Conservation (phyloP, 2,888 invertebrate genomes). For the Dynastes hyllus region DNA sequence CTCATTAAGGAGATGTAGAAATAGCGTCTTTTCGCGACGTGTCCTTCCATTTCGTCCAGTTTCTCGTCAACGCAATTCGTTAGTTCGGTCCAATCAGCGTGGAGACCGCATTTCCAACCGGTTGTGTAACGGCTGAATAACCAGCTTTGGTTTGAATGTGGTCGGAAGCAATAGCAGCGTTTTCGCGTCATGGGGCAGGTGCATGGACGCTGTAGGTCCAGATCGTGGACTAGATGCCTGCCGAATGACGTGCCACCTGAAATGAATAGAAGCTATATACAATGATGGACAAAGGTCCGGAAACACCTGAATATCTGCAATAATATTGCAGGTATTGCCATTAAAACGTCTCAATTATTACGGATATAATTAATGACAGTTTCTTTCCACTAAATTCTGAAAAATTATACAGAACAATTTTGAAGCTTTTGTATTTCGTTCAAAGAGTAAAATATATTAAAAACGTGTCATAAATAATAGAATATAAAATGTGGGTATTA, state of each 20-base stretch:
- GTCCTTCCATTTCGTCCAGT: slow-evolving; percentile 88
- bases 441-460: no score
- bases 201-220: slow-evolving; percentile 94
- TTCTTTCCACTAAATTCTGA: no score
- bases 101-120: slow-evolving; percentile 98
- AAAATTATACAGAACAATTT: no score
- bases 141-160: slow-evolving; percentile 96
- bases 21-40: slow-evolving; percentile 77
- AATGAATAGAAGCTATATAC: slow-evolving; percentile 37
- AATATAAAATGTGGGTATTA: no score
- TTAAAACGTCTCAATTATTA: no score
- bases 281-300: no score
- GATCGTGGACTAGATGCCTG: slow-evolving; percentile 94
- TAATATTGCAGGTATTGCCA: no score
- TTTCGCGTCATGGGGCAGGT: slow-evolving; percentile 92
- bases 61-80: slow-evolving; percentile 93
- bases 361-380: no score
- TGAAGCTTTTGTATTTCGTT: no score
- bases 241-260: slow-evolving; percentile 96
- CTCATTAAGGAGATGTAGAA: slow-evolving; percentile 97
- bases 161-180: slow-evolving; percentile 93
- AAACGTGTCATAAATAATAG: no score
- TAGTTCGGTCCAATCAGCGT: slow-evolving; percentile 98
- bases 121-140: slow-evolving; percentile 97
- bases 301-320: no score